Evolutionary conservation across 92 coral and sea anemone genomes (phyloP).

Genomic region (Muricea muricata): DNA sequence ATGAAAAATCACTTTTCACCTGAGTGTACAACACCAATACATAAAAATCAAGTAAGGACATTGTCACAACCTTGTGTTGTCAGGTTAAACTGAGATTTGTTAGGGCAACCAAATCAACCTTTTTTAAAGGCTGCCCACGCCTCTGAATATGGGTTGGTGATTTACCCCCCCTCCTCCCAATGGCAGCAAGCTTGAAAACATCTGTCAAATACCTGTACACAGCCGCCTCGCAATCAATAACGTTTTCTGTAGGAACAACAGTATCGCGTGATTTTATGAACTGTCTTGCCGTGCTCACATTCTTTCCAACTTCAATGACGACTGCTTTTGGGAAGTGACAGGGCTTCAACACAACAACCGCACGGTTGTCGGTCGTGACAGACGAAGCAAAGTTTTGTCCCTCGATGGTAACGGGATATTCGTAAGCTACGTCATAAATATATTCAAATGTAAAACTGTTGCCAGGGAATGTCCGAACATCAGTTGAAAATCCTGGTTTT

Average conservation of each 20-base stretch:
- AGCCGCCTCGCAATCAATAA: constrained; percentile 83
- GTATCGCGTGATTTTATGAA: constrained; percentile 53
- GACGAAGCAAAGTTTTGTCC: constrained; percentile 72
- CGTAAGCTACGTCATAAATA: constrained; percentile 31
- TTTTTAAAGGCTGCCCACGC: no score
- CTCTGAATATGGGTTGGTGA: no score
- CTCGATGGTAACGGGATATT: constrained; percentile 42
- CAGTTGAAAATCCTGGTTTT: constrained; percentile 27
- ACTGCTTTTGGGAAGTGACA: constrained; percentile 78
- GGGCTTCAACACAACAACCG: constrained; percentile 63
- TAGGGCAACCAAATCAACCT: no score
- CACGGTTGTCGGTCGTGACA: constrained; percentile 15
- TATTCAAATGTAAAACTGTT: constrained; percentile 30
- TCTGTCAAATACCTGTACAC: constrained; percentile 53
- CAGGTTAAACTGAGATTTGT: no score
- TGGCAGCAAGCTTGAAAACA: no score
- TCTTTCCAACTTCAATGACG: constrained; percentile 68
- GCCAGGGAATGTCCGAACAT: constrained; percentile 65
- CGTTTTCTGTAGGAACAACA: constrained; percentile 55
- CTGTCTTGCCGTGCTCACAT: constrained; percentile 41
- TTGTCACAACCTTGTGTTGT: no score
- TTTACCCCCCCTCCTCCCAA: no score
- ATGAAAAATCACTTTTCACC: no score
- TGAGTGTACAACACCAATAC: no score
- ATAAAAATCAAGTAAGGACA: no score